Conservation (phyloP, 2,888 invertebrate genomes). For the Andrena chrysosceles region DNA sequence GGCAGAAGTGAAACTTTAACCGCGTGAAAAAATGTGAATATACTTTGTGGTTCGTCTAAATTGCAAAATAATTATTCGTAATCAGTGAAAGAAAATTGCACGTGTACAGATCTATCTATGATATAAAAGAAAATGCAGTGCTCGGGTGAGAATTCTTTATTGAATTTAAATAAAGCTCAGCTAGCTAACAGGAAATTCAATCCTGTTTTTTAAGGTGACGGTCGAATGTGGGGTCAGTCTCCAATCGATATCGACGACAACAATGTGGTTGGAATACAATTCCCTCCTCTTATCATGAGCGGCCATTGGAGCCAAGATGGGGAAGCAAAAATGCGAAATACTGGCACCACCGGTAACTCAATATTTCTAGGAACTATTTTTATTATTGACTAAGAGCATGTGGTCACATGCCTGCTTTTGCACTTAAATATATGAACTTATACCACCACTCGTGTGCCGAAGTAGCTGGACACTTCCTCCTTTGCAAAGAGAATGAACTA, state of each 20-base stretch:
- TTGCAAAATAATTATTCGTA: neutral
- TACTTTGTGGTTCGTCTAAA: neutral
- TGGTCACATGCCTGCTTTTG: too few species aligned
- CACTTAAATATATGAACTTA: too few species aligned
- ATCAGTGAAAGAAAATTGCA: neutral
- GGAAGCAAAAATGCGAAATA: slow-evolving; percentile 72
- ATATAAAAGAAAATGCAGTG: slow-evolving; percentile 51
- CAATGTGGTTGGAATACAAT: slow-evolving; percentile 51
- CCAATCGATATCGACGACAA: slow-evolving; percentile 75
- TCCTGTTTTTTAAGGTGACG: slow-evolving; percentile 47
- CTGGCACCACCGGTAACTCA: slow-evolving; percentile 71
- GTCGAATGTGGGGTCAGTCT: slow-evolving; percentile 71
- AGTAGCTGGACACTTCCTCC: too few species aligned
- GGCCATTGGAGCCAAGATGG: slow-evolving; percentile 79
- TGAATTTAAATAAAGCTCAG: too few species aligned
- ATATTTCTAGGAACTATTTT: neutral
- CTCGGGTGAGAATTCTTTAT: slow-evolving; percentile 48
- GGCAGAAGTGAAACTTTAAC: neutral
- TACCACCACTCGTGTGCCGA: too few species aligned
- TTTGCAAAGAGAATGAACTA: too few species aligned
- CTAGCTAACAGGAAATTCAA: neutral
- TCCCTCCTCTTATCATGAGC: slow-evolving; percentile 72
- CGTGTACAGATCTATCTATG: neutral
- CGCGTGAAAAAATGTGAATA: neutral
- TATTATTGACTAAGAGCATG: neutral